Evolutionary conservation across 2,888 invertebrate species (phyloP).

Genomic region (Dastarcus helophoroides): DNA sequence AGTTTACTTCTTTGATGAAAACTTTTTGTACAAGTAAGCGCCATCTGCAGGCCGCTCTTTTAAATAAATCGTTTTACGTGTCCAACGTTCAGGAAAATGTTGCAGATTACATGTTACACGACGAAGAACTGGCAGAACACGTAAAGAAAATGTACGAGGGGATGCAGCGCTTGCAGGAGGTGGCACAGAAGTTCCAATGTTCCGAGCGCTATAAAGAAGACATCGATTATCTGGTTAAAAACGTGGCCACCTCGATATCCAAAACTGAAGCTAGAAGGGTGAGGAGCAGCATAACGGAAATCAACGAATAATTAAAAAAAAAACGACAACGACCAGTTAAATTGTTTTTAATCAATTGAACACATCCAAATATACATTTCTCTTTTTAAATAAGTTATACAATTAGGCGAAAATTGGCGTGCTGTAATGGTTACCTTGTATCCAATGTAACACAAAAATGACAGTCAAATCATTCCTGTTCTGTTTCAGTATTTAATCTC

Average conservation of each 20-base stretch:
- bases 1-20: no score
- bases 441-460: no score
- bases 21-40: no score
- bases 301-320: neutral
- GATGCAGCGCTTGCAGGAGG: conserved; percentile 22
- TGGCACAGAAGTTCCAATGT: conserved; percentile 22
- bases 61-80: no score
- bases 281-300: neutral
- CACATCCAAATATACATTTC: conserved; percentile 22
- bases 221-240: conserved; percentile 20
- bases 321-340: neutral
- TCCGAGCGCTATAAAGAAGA: conserved; percentile 22
- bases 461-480: no score
- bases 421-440: no score
- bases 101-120: no score
- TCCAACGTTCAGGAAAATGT: no score
- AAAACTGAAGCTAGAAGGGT: conserved; percentile 1
- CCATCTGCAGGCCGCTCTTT: no score
- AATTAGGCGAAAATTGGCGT: no score
- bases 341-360: conserved; percentile 13
- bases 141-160: conserved; percentile 25
- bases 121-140: conserved; percentile 15
- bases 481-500: no score
- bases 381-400: no score
- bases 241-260: conserved; percentile 12